These are phyloP conservation scores for Endomychus coccineus DNA, from an alignment of 2,888 invertebrate genomes.

Conservation along the genomic window DNA sequence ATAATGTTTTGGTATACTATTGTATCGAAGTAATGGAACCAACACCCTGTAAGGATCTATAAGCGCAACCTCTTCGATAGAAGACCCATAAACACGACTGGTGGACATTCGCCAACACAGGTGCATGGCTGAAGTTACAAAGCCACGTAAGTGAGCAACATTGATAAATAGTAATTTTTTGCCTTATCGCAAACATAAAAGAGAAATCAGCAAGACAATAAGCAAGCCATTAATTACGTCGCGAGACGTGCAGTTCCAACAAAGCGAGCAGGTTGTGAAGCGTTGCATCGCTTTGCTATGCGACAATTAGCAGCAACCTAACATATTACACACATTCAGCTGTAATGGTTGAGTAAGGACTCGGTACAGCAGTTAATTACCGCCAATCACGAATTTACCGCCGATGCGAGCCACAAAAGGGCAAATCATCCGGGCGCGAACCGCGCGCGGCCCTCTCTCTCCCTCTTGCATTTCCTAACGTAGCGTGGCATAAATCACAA, in stretches of 20 bases:
- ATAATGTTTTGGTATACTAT: no score
- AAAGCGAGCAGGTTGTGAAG: no score
- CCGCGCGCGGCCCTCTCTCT: conserved; percentile 13
- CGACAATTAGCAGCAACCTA: conserved; percentile 23
- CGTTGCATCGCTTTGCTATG: no score
- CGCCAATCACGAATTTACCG: conserved; percentile 17
- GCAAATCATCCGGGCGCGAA: conserved; percentile 25
- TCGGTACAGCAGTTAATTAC: conserved; percentile 15
- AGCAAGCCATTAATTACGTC: conserved; percentile 5
- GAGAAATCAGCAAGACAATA: conserved; percentile 10
- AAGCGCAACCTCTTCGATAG: background rate
- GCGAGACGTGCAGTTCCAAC: no score
- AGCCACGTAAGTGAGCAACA: no score
- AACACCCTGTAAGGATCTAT: no score
- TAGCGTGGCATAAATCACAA: conserved; percentile 39
- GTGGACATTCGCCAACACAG: conserved; percentile 1
- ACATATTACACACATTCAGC: conserved; percentile 23
- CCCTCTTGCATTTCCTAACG: conserved; percentile 11
- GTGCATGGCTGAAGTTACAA: background rate
- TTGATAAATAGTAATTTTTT: conserved; percentile 1
- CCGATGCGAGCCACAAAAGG: conserved; percentile 21
- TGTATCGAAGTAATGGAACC: no score
- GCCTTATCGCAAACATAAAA: conserved; percentile 1
- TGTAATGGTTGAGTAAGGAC: conserved; percentile 16
- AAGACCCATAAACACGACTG: no score